phyloP scores from a whole-genome alignment of 2,113 vertebrate species.

The Calonectris borealis region DNA sequence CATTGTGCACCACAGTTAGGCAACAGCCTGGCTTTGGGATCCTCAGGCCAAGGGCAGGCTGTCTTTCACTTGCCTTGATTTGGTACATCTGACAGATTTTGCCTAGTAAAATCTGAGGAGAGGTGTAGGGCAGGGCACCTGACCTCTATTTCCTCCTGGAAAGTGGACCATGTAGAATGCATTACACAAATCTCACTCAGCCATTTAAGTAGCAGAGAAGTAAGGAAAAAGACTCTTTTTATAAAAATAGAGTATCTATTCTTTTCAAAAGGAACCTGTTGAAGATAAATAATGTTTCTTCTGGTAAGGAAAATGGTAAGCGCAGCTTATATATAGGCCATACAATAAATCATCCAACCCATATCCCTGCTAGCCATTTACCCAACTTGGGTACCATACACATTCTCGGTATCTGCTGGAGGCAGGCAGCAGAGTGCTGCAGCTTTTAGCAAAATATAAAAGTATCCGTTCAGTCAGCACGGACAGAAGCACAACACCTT shows the following conservation, averaged over 20 bases:
- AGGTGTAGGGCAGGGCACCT: background rate
- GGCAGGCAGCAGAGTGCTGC: background rate
- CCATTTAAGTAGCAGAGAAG: background rate
- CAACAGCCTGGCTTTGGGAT: background rate
- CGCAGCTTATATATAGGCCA: background rate
- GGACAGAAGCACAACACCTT: background rate
- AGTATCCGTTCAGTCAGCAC: background rate
- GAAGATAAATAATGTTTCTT: background rate
- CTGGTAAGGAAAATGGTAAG: background rate
- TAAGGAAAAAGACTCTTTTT: background rate
- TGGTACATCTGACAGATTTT: background rate
- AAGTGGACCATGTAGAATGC: accelerated
- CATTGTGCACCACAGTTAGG: background rate
- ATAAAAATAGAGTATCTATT: background rate
- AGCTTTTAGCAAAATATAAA: background rate
- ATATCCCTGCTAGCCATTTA: background rate
- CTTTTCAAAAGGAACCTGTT: background rate
- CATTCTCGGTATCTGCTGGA: accelerated
- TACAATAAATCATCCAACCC: background rate
- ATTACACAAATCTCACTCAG: background rate
- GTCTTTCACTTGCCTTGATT: background rate
- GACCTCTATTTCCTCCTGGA: background rate
- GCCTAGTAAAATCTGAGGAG: background rate
- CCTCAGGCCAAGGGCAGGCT: background rate
- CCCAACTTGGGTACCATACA: accelerated